These are phyloP conservation scores for Agriopis leucophaearia DNA, from an alignment of 2,888 invertebrate genomes.

Conservation along the genomic window DNA sequence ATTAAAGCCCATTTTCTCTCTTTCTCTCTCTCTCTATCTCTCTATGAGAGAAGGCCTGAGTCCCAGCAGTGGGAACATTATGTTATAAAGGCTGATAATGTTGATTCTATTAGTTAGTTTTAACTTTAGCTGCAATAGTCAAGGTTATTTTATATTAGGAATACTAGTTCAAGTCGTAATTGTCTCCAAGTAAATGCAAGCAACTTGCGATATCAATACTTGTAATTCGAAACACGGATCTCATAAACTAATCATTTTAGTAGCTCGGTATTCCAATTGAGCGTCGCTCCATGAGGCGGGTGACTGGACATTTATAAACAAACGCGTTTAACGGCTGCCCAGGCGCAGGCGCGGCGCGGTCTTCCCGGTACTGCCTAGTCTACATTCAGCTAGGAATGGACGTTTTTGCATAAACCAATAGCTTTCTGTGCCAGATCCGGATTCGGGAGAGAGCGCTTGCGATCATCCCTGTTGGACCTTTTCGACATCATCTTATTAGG, in stretches of 20 bases:
- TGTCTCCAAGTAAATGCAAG: not conserved
- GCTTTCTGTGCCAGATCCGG: constrained; percentile 26
- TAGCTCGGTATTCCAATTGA: constrained; percentile 33
- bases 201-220: constrained; percentile 12
- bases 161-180: not conserved
- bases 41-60: no score
- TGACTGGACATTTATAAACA: constrained; percentile 56
- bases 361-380: constrained; percentile 51
- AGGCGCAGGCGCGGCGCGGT: constrained; percentile 24
- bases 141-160: not conserved
- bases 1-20: no score
- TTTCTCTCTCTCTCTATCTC: no score
- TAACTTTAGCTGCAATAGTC: no score
- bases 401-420: constrained; percentile 33
- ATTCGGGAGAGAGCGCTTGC: constrained; percentile 11
- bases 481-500: not conserved
- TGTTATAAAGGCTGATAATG: no score
- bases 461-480: not conserved
- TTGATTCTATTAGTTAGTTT: no score
- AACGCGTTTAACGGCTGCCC: constrained; percentile 53
- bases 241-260: constrained; percentile 42
- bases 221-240: constrained; percentile 13
- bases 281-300: constrained; percentile 41
- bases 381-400: constrained; percentile 35
- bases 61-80: no score